Evolutionary conservation across 1,140 invertebrate species (phyloP), one percentile per base, ranked within the genome.

Genomic region (Mya arenaria): DNA sequence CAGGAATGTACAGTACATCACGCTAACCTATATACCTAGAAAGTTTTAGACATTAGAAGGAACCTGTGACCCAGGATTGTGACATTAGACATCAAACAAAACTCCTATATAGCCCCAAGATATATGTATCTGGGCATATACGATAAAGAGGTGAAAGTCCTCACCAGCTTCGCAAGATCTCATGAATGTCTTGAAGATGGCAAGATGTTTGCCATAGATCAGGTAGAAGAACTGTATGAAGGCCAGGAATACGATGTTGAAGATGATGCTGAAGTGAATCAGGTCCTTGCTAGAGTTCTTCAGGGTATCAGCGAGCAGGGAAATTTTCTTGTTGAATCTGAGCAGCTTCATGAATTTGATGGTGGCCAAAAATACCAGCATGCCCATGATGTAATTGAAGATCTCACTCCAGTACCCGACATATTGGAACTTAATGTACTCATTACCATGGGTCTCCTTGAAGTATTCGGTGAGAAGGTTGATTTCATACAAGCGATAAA

Each of bases 271-370:
- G 88, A 94, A 94, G 77, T 89, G 86, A 8, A 91, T 71, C 15
- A 94, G 87, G 34, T 90, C 85, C 66, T 88, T 87, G 23, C 87
- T 80, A 1, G 90, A 88, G 52, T 90, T 86, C 30, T 85, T 79
- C 25, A 94, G 87, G 5, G 92, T 93, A 0, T 89, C 82, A 3
- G 91, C 90, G 68, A 94, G 84, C 69, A 94, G 77, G 6, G 91
- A 91, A 78, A 94, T 94, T 72, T 92, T 88, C 68, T 92, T 93
- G 89, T 95, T 95, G 88, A 94, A 95, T 52, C 94, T 86, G 4
- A 95, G 86, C 0, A 95, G 89, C 77, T 93, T 92, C 34, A 94
- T 85, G 86, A 94, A 94, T 85, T 94, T 94, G 6, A 94, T 83
- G 19, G 92, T 94, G 8, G 91, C 91, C 37, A 94, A 89, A 87